Base-by-base conservation (phyloP, 2,888 invertebrate species). In the Cryptocephalus moraei region DNA sequence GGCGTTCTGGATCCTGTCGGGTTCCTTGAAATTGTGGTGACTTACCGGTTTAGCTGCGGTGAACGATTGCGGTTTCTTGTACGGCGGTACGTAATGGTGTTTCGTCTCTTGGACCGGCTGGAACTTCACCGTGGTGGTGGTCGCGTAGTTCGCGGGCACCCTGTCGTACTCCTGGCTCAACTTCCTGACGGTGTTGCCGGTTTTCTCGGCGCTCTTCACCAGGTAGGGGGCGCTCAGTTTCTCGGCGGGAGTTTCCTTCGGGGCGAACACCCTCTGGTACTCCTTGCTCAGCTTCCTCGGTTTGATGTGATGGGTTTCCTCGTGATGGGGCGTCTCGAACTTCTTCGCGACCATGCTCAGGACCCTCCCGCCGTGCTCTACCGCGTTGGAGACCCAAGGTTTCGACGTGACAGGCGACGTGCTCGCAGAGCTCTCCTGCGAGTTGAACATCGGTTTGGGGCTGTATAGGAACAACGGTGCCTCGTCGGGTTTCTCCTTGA, bases 341-440 rank as follows among this genome's bases (percentile, higher is more conserved):
- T 76, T 79, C 14, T 74, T 70, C 0, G 76, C 74, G 13, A 76
- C 75, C 32, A 75, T 65, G 56, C 73, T 75, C 12, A 77, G 64
- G 8, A 75, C 74, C 51, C 76, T 72, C 42, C 73, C 73, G 39
- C 59, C 63, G 38, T 76, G 74, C 11, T 58, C 62, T 33, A 65
- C 61, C 4, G 70, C 64, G 12, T 72, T 71, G 1, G 68, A 63
- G 32, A 70, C 64, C 80, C 80, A 80, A 12, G 68, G 78, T 41
- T 71, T 64, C 8, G 61, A 56, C 3, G 57, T 50, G 13, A 51
- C 34, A 4, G 61, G 56, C 8, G 60, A 58, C 4, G 54, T 55
- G 12, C 47, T 32, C 3, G 49, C 49, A 13, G 53, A 56, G 32
- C 46, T 51, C 11, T 52, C 45, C 31, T 53, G 52, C 4, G 57